A percentile compares a stretch with the other conserved stretches of the same genome.
These are phyloP conservation scores for Procambarus clarkii DNA, from an alignment of 1,140 invertebrate genomes.

Conservation along the genomic window DNA sequence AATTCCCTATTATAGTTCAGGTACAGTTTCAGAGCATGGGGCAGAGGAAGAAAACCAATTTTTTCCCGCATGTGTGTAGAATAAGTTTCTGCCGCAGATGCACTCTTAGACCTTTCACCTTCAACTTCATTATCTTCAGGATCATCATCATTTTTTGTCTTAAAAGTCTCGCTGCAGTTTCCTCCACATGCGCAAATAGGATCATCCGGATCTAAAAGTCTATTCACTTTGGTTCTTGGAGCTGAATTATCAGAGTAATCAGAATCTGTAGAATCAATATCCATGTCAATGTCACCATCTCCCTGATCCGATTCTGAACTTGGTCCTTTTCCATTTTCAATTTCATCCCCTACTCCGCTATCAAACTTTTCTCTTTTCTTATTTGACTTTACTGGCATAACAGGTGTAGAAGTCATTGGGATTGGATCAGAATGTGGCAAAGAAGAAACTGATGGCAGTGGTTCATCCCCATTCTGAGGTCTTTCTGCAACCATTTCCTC, in stretches of 20 bases:
- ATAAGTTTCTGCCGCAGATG: slow-evolving; percentile 37
- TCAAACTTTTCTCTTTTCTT: slow-evolving; percentile 66
- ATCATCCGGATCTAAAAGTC: slow-evolving; percentile 48
- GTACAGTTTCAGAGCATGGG: slow-evolving; percentile 58
- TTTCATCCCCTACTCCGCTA: slow-evolving; percentile 61
- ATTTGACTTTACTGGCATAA: slow-evolving; percentile 25
- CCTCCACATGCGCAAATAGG: slow-evolving; percentile 39
- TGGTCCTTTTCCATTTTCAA: slow-evolving; percentile 62
- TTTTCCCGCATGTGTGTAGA: slow-evolving; percentile 59
- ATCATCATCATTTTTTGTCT: background rate
- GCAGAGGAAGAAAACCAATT: slow-evolving; percentile 51
- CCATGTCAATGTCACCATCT: slow-evolving; percentile 57
- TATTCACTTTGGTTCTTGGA: slow-evolving; percentile 37
- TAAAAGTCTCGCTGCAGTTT: slow-evolving; percentile 34
- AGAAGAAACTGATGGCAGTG: slow-evolving; percentile 14
- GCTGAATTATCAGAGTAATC: slow-evolving; percentile 56
- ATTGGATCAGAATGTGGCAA: slow-evolving; percentile 57
- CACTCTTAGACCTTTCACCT: background rate
- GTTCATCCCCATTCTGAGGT: background rate
- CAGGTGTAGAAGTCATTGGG: slow-evolving; percentile 36
- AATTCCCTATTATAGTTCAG: slow-evolving; percentile 62
- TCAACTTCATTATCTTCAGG: background rate
- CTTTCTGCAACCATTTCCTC: background rate
- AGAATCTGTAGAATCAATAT: slow-evolving; percentile 57
- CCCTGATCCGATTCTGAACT: slow-evolving; percentile 52